Base-by-base conservation (phyloP, 2,113 vertebrate species). In the Hydrochoerus hydrochaeris region DNA sequence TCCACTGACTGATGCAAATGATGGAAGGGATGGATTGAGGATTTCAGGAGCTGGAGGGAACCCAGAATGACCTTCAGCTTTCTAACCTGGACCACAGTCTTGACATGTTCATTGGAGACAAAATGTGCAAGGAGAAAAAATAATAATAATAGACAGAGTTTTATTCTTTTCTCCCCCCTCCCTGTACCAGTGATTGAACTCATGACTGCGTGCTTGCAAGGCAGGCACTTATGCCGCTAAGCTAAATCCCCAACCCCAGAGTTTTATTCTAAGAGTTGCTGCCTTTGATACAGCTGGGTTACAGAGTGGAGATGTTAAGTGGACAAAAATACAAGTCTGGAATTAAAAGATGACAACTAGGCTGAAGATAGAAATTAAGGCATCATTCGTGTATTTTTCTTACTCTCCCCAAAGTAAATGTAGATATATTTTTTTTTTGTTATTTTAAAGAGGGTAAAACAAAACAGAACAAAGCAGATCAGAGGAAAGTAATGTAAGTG, bases 11-110 rank as follows among this genome's bases (percentile, higher is more conserved):
- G 26, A 22, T 24, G 35, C 62, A 20, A 17, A 26, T 88, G 75
- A 54, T 38, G 5, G 28, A 32, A 16, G 28, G 4, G 4, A 16
- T 38, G 1, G 7, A 4, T 28, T 8, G 24, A 65, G 1, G 13
- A 3, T 28, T 5, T 2, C 54, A 73, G 5, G 6, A 19, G 7
- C 35, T 86, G 38, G 7, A 84, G 5, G 52, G 22, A 82, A 16
- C 2, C 32, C 38, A 38, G 38, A 52, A 35, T 90, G 57, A 67
- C 3, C 1, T 49, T 6, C 3, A 46, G 84, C 22, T 83, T 73
- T 77, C 19, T 63, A 38, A 5, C 46, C 11, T 44, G 6, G 11
- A 19, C 5, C 35, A 12, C 30, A n/a, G 7, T 57, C 26, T 41
- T 85, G 32, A n/a, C 32, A 80, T 26, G 63, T 19, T 73, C 10